Percentiles rank a stretch among this genome's conserved stretches.
These are phyloP conservation scores for Nesometra sesokonis DNA, from an alignment of 35 echinoderm and acorn worm genomes.

Conservation along the genomic window DNA sequence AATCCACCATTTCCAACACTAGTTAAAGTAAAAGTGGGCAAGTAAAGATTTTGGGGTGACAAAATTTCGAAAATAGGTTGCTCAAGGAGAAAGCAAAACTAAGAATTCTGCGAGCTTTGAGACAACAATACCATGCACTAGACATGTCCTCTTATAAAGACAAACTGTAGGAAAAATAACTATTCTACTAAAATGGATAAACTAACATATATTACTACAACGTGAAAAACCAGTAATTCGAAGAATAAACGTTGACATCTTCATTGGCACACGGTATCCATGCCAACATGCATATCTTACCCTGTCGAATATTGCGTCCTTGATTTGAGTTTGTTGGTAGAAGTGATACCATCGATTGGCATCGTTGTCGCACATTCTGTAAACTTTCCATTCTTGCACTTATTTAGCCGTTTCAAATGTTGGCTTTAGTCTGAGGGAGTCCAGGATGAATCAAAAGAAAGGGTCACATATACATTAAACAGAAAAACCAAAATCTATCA, in stretches of 20 bases:
- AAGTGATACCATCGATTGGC: not conserved
- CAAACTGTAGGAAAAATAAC: too few species aligned
- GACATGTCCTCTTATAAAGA: too few species aligned
- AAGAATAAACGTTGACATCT: not conserved
- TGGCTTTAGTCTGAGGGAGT: not conserved
- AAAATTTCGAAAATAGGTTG: too few species aligned
- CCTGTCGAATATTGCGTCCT: not conserved
- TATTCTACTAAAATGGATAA: too few species aligned
- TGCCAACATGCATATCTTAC: not conserved
- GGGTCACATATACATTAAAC: not conserved
- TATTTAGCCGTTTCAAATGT: not conserved
- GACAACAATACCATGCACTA: too few species aligned
- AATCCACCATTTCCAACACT: too few species aligned
- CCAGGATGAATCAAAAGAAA: not conserved
- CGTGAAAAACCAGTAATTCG: not conserved
- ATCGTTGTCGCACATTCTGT: not conserved
- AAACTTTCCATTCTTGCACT: not conserved
- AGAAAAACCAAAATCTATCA: not conserved
- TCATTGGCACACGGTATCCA: not conserved
- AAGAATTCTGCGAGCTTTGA: too few species aligned
- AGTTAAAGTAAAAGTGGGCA: too few species aligned
- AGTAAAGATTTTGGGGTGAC: too few species aligned
- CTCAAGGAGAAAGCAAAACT: too few species aligned
- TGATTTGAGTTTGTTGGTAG: not conserved
- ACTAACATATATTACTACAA: not conserved